phyloP scores from a whole-genome alignment of 2,888 invertebrate species.

The Invenusta paracnida region DNA sequence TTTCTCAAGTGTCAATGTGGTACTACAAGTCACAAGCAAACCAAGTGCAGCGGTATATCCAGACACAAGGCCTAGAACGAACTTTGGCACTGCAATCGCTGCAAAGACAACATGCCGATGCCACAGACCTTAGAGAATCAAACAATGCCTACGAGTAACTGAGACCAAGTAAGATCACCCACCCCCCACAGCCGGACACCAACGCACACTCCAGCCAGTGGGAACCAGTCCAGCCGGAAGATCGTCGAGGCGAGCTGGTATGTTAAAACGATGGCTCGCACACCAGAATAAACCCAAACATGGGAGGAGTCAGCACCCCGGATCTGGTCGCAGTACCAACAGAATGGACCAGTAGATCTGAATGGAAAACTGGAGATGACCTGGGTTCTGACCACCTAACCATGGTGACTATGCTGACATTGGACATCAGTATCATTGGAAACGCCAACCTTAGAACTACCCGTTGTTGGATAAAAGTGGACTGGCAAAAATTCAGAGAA shows the following conservation, averaged over 20 bases:
- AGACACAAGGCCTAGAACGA: too few species aligned
- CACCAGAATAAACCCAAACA: background rate
- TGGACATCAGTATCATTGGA: background rate
- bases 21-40: background rate
- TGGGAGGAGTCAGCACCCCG: background rate
- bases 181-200: too few species aligned
- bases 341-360: background rate
- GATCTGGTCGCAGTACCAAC: background rate
- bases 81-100: too few species aligned
- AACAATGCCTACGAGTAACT: too few species aligned
- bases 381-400: background rate
- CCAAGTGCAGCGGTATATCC: background rate
- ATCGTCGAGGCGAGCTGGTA: background rate
- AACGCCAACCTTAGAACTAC: background rate
- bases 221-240: background rate
- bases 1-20: background rate
- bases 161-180: too few species aligned
- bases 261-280: background rate
- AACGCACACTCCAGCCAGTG: background rate
- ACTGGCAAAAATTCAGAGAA: background rate
- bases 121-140: too few species aligned
- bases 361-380: background rate
- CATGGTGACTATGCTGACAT: background rate
- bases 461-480: background rate
- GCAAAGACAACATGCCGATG: too few species aligned